These are phyloP conservation scores for Neodiprion fabricii DNA, from an alignment of 1,140 invertebrate genomes.

Conservation along the genomic window DNA sequence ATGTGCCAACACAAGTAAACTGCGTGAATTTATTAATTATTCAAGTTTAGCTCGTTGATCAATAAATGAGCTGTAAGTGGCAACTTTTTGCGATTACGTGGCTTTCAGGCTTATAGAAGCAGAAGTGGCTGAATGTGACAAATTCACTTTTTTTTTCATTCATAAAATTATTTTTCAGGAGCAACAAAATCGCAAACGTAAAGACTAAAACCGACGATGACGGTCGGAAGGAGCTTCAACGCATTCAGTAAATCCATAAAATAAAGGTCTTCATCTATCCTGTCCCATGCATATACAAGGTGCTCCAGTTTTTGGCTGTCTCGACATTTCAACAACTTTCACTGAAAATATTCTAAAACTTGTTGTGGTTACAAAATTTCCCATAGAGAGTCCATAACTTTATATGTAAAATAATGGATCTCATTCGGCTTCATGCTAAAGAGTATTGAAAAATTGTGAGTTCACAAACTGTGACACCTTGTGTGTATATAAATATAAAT, in stretches of 20 bases:
- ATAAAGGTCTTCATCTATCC: constrained; percentile 61
- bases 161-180: constrained; percentile 42
- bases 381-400: no score
- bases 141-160: constrained; percentile 6
- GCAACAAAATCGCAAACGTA: constrained; percentile 45
- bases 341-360: no score
- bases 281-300: constrained; percentile 30
- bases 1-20: constrained; percentile 24
- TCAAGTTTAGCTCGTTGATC: neutral
- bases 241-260: constrained; percentile 58
- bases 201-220: constrained; percentile 34
- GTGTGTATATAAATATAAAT: neutral
- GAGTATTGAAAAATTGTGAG: no score
- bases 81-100: neutral
- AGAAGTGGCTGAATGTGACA: no score
- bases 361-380: no score
- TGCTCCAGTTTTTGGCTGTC: no score
- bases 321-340: no score
- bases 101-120: neutral
- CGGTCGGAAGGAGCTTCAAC: constrained; percentile 23
- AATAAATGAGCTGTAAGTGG: neutral
- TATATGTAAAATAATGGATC: neutral
- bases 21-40: neutral
- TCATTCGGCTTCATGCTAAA: no score
- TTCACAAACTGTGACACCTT: neutral